phyloP scores from a whole-genome alignment of 2,113 vertebrate species.

The Brevimyrus niger region DNA sequence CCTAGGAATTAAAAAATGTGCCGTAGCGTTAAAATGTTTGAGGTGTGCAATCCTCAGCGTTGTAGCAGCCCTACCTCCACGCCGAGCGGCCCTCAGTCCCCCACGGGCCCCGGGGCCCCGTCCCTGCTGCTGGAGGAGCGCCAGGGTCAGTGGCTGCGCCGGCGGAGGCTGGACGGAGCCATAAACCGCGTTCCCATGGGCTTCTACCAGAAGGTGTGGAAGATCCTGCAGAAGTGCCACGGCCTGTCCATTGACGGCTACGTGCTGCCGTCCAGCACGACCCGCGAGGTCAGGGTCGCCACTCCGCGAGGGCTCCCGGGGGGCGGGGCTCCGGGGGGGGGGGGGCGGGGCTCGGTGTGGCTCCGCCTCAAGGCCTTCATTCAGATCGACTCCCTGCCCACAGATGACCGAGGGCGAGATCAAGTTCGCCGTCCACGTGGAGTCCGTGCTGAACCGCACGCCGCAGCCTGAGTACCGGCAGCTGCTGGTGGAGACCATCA shows the following conservation, averaged over 20 bases:
- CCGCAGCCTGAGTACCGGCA: conserved; percentile 94
- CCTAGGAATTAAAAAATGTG: neutral
- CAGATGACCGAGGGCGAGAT: conserved; percentile 95
- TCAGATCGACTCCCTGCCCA: conserved; percentile 11
- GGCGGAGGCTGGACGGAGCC: conserved; percentile 88
- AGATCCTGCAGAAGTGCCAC: conserved; percentile 94
- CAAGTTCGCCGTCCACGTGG: conserved; percentile 96
- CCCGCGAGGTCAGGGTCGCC: conserved; percentile 70
- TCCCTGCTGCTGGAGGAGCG: conserved; percentile 77
- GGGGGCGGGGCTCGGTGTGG: neutral
- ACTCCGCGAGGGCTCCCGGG: neutral
- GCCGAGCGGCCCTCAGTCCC: conserved; percentile 77
- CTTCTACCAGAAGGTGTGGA: conserved; percentile 97
- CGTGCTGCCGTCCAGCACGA: conserved; percentile 91
- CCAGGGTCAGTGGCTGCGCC: conserved; percentile 91
- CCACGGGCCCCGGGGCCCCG: conserved; percentile 53
- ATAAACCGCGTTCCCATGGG: conserved; percentile 96
- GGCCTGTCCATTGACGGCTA: conserved; percentile 94
- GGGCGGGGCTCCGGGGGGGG: neutral
- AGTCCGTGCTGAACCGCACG: conserved; percentile 90
- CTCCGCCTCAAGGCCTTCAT: neutral
- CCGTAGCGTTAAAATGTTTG: neutral
- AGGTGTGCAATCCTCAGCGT: conserved; percentile 55
- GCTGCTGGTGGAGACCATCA: conserved; percentile 87
- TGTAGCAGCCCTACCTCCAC: conserved; percentile 87